Percentiles rank a stretch among this genome's conserved stretches.
Conservation (phyloP, 2,113 vertebrate genomes). For the Seriola quinqueradiata region DNA sequence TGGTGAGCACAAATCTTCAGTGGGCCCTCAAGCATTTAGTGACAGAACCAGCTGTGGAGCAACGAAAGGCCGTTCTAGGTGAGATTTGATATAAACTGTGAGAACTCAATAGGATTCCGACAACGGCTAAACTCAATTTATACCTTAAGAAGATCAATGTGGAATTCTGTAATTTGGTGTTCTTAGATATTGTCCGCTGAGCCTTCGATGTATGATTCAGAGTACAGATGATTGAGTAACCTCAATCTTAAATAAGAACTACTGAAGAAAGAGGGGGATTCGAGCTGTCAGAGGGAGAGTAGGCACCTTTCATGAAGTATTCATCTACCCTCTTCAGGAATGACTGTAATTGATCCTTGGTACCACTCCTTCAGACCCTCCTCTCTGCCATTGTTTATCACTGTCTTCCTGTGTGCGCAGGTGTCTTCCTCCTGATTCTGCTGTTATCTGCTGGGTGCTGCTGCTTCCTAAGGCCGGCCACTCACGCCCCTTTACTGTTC, state of each 20-base stretch:
- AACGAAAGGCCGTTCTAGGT: constrained; percentile 91
- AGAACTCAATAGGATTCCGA: not conserved
- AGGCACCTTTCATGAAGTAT: constrained; percentile 41
- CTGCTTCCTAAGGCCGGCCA: constrained; percentile 92
- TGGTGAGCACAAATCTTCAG: constrained; percentile 90
- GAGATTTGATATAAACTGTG: constrained; percentile 65
- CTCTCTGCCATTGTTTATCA: constrained; percentile 33
- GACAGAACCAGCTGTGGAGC: constrained; percentile 90
- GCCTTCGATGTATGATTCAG: constrained; percentile 9
- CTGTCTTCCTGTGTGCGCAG: constrained; percentile 76
- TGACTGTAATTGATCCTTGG: constrained; percentile 44
- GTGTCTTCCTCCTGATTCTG: constrained; percentile 89
- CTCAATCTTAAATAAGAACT: constrained; percentile 25
- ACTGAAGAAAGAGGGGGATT: constrained; percentile 23
- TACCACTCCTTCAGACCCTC: constrained; percentile 30
- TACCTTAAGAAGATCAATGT: not conserved
- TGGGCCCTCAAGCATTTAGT: constrained; percentile 89
- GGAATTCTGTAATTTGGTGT: not conserved
- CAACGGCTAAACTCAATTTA: not conserved
- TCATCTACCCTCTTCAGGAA: constrained; percentile 44
- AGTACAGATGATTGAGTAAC: constrained; percentile 4
- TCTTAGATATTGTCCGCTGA: constrained; percentile 7
- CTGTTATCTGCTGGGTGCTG: constrained; percentile 92
- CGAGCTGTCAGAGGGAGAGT: constrained; percentile 40
- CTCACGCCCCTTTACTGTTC: constrained; percentile 93